Evolutionary conservation across 1,140 invertebrate species (phyloP).

Genomic region (Scaptodrosophila lebanonensis): DNA sequence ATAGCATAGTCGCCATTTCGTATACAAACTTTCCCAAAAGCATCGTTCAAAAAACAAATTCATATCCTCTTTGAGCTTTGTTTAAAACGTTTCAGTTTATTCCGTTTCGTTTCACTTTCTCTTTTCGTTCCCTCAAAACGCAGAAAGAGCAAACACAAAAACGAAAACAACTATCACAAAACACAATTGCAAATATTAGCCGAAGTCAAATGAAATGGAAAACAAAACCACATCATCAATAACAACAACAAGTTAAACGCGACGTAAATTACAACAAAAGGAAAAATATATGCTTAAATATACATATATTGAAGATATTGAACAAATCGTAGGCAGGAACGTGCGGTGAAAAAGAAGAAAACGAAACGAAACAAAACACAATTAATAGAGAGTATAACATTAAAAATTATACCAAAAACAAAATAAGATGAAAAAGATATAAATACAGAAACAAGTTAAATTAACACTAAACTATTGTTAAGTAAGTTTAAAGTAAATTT

Average conservation of each 20-base stretch:
- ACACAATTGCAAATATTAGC: conserved; percentile 30
- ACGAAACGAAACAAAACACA: conserved; percentile 17
- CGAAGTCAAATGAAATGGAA: conserved; percentile 39
- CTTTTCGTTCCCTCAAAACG: conserved; percentile 11
- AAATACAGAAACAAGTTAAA: conserved; percentile 63
- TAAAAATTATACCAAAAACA: not conserved
- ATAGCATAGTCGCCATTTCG: no score
- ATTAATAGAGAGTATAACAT: not conserved
- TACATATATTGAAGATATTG: conserved; percentile 63
- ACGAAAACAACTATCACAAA: conserved; percentile 16
- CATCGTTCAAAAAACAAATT: no score
- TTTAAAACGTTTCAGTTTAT: conserved; percentile 4
- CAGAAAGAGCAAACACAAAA: no score
- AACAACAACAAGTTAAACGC: conserved; percentile 30
- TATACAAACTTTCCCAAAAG: no score
- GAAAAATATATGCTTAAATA: conserved; percentile 48
- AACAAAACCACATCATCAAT: conserved; percentile 41
- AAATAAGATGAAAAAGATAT: conserved; percentile 5
- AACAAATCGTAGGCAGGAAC: conserved; percentile 77
- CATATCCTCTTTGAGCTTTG: conserved; percentile 4
- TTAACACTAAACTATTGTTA: conserved; percentile 61
- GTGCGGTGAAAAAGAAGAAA: conserved; percentile 72
- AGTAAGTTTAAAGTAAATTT: conserved; percentile 62
- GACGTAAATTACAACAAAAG: conserved; percentile 62
- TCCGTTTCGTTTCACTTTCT: conserved; percentile 17